A percentile compares a stretch with the other conserved stretches of the same genome.
phyloP scores from a whole-genome alignment of 1,140 invertebrate genomes.

The Drosophila persimilis region DNA sequence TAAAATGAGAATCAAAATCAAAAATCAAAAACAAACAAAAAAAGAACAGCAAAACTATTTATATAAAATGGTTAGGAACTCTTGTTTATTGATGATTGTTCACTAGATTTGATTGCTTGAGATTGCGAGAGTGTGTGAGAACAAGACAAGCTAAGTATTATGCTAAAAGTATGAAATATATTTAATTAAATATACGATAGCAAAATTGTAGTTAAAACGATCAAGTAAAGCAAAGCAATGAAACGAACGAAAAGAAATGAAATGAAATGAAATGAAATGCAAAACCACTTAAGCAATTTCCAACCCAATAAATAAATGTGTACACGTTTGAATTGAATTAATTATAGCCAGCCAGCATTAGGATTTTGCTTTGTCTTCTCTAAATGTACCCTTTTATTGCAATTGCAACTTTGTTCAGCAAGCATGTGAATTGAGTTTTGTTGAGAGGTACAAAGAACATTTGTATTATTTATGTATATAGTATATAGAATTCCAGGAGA shows the following conservation, averaged over 20 bases:
- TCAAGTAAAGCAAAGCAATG: constrained; percentile 51
- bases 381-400: constrained; percentile 23
- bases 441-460: constrained; percentile 17
- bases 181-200: constrained; percentile 58
- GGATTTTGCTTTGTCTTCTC: constrained; percentile 7
- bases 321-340: constrained; percentile 42
- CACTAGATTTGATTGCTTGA: constrained; percentile 54
- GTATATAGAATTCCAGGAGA: constrained; percentile 53
- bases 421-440: constrained; percentile 47
- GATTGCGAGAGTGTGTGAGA: constrained; percentile 31
- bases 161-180: constrained; percentile 56
- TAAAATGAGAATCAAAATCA: constrained; percentile 41
- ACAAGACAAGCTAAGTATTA: constrained; percentile 71
- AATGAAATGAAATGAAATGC: constrained; percentile 12
- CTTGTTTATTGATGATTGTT: constrained; percentile 51
- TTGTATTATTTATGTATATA: constrained; percentile 49
- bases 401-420: constrained; percentile 38
- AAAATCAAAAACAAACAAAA: constrained; percentile 22
- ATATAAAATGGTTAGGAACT: constrained; percentile 40
- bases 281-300: constrained; percentile 64
- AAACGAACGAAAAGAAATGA: constrained; percentile 35
- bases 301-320: constrained; percentile 37
- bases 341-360: constrained; percentile 2
- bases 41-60: constrained; percentile 35
- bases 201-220: constrained; percentile 66